A percentile compares a stretch with the other conserved stretches of the same genome.
phyloP scores from a whole-genome alignment of 64 coral and sea anemone species.

The Orbicella faveolata region DNA sequence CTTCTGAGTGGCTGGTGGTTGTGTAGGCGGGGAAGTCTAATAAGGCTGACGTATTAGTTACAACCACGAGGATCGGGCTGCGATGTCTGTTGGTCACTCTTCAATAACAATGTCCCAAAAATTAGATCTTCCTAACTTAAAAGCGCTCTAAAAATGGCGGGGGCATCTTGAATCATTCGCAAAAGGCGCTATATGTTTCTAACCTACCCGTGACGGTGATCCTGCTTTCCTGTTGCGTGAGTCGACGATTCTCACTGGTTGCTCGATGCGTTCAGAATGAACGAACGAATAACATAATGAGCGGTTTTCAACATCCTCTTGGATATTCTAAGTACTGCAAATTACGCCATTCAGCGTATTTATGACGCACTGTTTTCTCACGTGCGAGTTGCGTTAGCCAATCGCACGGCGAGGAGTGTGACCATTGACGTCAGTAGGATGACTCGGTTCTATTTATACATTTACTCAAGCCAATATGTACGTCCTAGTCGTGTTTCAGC shows the following conservation, averaged over 20 bases:
- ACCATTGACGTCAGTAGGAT: constrained; percentile 30
- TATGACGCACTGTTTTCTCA: constrained; percentile 32
- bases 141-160: background rate
- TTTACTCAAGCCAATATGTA: constrained; percentile 37
- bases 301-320: constrained; percentile 10
- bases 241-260: background rate
- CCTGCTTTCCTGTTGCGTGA: background rate
- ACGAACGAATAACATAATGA: background rate
- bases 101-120: background rate
- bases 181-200: background rate
- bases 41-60: constrained; percentile 33
- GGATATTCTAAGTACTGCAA: constrained; percentile 23
- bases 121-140: background rate
- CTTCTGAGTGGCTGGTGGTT: background rate
- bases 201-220: constrained; percentile 4
- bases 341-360: constrained; percentile 15
- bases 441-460: constrained; percentile 46
- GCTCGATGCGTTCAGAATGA: constrained; percentile 11
- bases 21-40: background rate
- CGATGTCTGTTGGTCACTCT: background rate
- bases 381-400: constrained; percentile 2
- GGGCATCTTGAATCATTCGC: background rate
- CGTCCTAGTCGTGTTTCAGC: constrained; percentile 26
- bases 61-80: constrained; percentile 15
- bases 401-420: background rate